Percentiles rank a stretch among this genome's conserved stretches.
phyloP scores from a whole-genome alignment of 2,888 invertebrate species.

The Cataglyphis rosenhaueri region DNA sequence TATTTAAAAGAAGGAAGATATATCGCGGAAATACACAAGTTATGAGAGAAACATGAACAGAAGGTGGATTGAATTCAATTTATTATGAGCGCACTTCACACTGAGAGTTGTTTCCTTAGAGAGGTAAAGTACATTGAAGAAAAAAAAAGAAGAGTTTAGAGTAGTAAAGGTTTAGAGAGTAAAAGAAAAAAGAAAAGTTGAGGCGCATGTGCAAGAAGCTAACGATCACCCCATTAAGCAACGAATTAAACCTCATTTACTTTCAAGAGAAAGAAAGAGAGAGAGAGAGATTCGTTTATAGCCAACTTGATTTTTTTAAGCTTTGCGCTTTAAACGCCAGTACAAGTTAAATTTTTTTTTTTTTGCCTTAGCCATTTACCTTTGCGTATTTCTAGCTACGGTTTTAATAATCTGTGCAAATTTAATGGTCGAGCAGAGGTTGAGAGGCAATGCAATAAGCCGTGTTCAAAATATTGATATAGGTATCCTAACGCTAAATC shows the following conservation, averaged over 20 bases:
- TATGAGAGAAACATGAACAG: neutral
- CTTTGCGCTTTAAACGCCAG: conserved; percentile 23
- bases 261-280: conserved; percentile 15
- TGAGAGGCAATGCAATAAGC: neutral
- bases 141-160: neutral
- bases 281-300: conserved; percentile 40
- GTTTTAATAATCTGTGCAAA: conserved; percentile 40
- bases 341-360: conserved; percentile 4
- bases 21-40: neutral
- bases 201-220: neutral
- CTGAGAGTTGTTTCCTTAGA: conserved; percentile 22
- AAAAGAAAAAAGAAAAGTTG: no score
- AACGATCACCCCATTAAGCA: conserved; percentile 56
- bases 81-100: conserved; percentile 7
- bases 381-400: neutral
- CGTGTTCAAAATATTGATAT: neutral
- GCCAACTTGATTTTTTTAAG: conserved; percentile 34
- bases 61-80: conserved; percentile 9
- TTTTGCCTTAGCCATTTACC: conserved; percentile 23
- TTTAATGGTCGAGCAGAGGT: conserved; percentile 3
- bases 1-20: conserved; percentile 73
- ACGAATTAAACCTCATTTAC: conserved; percentile 48
- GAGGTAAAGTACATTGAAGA: neutral
- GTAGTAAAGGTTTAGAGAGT: neutral
- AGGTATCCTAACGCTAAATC: neutral